Conservation (phyloP, 2,888 invertebrate species). For the Dynastes grantii region DNA sequence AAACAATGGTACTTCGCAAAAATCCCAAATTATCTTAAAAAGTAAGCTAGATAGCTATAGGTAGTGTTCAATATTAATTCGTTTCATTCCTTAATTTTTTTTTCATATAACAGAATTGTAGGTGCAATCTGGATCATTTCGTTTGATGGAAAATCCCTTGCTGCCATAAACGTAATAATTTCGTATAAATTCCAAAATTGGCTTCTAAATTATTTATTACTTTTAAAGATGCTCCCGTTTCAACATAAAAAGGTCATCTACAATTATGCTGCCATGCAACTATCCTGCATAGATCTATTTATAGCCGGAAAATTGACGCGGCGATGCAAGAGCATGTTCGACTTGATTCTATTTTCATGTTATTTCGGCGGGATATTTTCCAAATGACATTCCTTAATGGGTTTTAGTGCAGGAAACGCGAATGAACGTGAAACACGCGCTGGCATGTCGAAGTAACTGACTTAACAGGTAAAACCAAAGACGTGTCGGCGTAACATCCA, state of each 20-base stretch:
- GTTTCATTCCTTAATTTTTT: too few relatives aligned
- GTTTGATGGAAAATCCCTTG: too few relatives aligned
- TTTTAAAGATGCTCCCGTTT: too few relatives aligned
- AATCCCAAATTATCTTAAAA: too few relatives aligned
- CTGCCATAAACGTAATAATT: too few relatives aligned
- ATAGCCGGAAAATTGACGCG: constrained; percentile 15
- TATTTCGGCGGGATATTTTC: constrained; percentile 33
- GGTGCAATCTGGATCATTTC: too few relatives aligned
- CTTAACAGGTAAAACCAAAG: constrained; percentile 29
- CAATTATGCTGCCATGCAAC: neutral
- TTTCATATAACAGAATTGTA: too few relatives aligned
- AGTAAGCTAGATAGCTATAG: too few relatives aligned
- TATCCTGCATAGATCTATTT: neutral
- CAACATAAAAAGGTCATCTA: neutral
- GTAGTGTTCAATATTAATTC: too few relatives aligned
- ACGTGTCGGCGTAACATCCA: constrained; percentile 32
- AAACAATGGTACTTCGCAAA: too few relatives aligned
- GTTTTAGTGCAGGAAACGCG: constrained; percentile 40
- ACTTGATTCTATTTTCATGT: constrained; percentile 20
- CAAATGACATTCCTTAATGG: constrained; percentile 27
- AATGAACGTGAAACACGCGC: constrained; percentile 31
- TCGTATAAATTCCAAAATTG: too few relatives aligned
- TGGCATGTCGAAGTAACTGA: constrained; percentile 28
- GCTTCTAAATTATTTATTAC: too few relatives aligned
- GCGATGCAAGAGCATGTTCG: constrained; percentile 5